A percentile compares a stretch with the other conserved stretches of the same genome.
Evolutionary conservation across 1,140 invertebrate species (phyloP).

Genomic region (Aphelinus atriplicis): DNA sequence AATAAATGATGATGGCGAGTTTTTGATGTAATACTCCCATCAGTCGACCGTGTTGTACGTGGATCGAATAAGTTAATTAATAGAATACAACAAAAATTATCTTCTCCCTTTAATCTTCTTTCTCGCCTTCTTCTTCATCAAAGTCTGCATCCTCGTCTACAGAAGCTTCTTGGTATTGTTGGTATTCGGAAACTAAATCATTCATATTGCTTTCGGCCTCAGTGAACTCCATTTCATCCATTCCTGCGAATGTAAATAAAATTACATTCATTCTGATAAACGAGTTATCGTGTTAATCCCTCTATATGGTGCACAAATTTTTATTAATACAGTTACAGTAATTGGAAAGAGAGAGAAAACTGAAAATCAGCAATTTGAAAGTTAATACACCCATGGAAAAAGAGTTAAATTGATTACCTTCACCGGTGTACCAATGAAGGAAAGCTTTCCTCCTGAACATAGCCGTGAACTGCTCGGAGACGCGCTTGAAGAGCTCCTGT

Average conservation of each 20-base stretch:
- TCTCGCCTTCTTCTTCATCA: constrained; percentile 76
- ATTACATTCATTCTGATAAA: no score
- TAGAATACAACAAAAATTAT: no score
- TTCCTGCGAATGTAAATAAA: constrained; percentile 59
- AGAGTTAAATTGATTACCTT: no score
- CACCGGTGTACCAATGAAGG: constrained; percentile 58
- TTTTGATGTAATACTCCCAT: no score
- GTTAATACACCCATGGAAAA: no score
- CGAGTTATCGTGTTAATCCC: no score
- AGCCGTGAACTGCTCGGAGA: constrained; percentile 85
- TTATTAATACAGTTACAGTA: neutral
- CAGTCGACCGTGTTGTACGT: no score
- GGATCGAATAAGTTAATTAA: no score
- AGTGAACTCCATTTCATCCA: constrained; percentile 85
- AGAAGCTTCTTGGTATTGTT: constrained; percentile 89
- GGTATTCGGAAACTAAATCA: constrained; percentile 88
- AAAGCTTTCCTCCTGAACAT: constrained; percentile 92
- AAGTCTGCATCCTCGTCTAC: constrained; percentile 82
- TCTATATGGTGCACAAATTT: no score
- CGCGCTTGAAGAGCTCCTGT: constrained; percentile 86
- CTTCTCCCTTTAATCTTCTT: constrained; percentile 50
- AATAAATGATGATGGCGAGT: no score
- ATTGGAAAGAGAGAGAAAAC: no score
- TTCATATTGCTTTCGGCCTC: constrained; percentile 87
- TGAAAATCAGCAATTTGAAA: no score